phyloP scores from a whole-genome alignment of 2,113 vertebrate species.

The Amphilophus citrinellus region DNA sequence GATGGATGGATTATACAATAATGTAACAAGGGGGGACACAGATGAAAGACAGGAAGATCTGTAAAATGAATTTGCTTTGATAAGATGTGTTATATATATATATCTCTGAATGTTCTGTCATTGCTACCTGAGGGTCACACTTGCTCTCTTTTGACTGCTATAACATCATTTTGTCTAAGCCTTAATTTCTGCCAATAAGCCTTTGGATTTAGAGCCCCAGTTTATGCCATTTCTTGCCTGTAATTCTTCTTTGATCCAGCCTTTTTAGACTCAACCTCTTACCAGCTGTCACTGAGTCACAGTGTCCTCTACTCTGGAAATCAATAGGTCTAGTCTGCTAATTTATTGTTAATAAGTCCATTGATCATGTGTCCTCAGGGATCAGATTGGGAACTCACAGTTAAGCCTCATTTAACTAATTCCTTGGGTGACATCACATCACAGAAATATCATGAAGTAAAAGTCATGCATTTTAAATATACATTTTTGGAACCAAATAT shows the following conservation, averaged over 20 bases:
- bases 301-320: constrained; percentile 52
- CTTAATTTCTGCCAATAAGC: not conserved
- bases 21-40: not conserved
- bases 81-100: too few relatives aligned
- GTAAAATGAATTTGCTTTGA: not conserved
- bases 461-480: not conserved
- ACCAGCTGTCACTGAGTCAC: constrained; percentile 71
- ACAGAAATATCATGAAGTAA: constrained; percentile 26
- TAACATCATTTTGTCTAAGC: not conserved
- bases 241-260: constrained; percentile 53
- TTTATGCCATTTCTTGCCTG: constrained; percentile 3
- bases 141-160: not conserved
- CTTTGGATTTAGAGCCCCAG: constrained; percentile 16
- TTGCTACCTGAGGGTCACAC: not conserved
- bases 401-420: constrained; percentile 33
- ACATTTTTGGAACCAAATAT: not conserved
- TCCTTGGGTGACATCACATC: constrained; percentile 14
- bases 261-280: constrained; percentile 51
- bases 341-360: constrained; percentile 82
- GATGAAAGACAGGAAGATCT: not conserved
- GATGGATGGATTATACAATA: not conserved
- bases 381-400: constrained; percentile 36
- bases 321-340: constrained; percentile 73
- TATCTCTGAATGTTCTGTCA: not conserved
- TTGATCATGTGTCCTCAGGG: constrained; percentile 73